Percentiles rank a stretch among this genome's conserved stretches.
These are phyloP conservation scores for Psophia crepitans DNA, from an alignment of 2,113 vertebrate species.

Conservation along the genomic window DNA sequence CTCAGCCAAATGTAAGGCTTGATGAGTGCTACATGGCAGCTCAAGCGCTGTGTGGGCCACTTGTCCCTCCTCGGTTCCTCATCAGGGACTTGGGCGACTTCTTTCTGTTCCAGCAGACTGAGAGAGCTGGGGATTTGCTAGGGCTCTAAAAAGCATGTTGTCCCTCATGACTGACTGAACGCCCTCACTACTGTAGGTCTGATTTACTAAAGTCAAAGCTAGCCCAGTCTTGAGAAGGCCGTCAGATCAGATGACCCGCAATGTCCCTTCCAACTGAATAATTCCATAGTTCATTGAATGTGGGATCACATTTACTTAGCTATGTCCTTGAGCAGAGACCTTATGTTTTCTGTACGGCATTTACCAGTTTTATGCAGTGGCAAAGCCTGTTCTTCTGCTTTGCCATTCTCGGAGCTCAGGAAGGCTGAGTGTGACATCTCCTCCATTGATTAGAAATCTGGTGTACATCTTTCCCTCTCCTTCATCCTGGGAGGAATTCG, in stretches of 20 bases:
- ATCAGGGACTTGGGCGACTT: background rate
- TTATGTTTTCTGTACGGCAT: background rate
- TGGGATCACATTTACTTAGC: background rate
- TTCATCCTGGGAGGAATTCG: background rate
- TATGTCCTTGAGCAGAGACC: background rate
- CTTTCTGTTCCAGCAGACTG: background rate
- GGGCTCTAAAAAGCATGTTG: background rate
- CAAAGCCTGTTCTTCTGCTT: background rate
- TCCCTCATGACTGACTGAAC: background rate
- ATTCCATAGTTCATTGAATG: background rate
- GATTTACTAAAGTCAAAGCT: background rate
- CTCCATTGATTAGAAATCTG: background rate
- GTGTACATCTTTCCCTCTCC: background rate
- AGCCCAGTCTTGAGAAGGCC: background rate
- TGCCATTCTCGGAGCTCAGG: background rate
- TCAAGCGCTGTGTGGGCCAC: background rate
- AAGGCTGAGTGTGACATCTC: background rate
- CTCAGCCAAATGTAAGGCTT: background rate
- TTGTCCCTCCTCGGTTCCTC: background rate
- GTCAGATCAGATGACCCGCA: background rate
- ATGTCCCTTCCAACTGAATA: background rate
- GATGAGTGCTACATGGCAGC: background rate
- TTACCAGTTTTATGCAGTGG: background rate
- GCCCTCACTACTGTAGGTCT: rapidly evolving
- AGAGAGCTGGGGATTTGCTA: background rate